Conservation (phyloP, 2,113 vertebrate species). For the Cephalopholis sonnerati region DNA sequence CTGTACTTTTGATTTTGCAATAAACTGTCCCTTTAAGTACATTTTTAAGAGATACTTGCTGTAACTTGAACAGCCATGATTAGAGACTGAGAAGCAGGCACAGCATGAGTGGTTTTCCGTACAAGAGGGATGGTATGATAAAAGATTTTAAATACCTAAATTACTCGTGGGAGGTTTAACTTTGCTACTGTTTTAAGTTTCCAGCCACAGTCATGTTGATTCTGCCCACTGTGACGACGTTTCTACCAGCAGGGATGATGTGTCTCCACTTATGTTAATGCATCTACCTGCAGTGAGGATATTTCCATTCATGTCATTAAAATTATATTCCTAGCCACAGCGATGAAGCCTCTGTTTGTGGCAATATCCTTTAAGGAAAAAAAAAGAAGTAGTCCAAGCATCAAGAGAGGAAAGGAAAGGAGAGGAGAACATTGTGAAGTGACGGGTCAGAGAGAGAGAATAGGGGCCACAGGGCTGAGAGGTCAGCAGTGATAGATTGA, state of each 20-base stretch:
- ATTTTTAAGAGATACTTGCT: neutral
- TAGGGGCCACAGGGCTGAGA: constrained; percentile 20
- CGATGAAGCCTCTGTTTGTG: constrained; percentile 19
- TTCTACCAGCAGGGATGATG: constrained; percentile 55
- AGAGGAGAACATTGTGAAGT: constrained; percentile 6
- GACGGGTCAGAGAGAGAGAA: constrained; percentile 6
- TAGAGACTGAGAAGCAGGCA: neutral
- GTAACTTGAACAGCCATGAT: constrained; percentile 14
- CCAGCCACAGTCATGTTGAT: constrained; percentile 26
- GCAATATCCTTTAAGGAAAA: constrained; percentile 2
- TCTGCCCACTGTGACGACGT: constrained; percentile 48
- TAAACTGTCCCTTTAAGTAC: neutral
- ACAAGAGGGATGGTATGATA: neutral
- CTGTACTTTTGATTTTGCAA: too few relatives aligned
- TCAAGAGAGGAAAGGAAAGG: constrained; percentile 17
- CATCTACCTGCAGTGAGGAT: constrained; percentile 51
- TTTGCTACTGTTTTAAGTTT: constrained; percentile 39
- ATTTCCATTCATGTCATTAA: constrained; percentile 48
- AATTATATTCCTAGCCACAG: constrained; percentile 37
- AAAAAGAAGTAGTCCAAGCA: neutral
- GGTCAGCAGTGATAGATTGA: constrained; percentile 47
- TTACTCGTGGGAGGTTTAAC: constrained; percentile 19
- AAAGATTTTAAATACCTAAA: constrained; percentile 41
- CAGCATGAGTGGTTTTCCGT: constrained; percentile 4
- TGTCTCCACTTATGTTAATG: constrained; percentile 24